Evolutionary conservation across 2,888 invertebrate species (phyloP).

Genomic region (Melipona beecheii): DNA sequence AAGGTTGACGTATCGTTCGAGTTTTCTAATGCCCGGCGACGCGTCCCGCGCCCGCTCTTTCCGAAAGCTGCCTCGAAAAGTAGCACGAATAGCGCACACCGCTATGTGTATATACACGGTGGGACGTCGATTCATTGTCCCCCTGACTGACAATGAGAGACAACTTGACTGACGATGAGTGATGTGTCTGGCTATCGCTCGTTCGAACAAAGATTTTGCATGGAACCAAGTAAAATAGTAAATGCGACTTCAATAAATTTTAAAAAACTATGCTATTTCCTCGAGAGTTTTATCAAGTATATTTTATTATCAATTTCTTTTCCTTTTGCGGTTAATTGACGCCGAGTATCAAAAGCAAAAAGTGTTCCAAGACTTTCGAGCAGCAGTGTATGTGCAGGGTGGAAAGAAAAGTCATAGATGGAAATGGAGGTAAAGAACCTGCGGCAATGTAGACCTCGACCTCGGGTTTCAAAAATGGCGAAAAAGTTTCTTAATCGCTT

Average conservation of each 20-base stretch:
- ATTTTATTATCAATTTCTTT: too few species aligned
- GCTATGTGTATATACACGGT: neutral
- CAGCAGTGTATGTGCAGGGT: too few species aligned
- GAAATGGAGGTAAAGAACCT: too few species aligned
- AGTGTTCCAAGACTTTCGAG: too few species aligned
- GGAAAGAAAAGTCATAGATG: too few species aligned
- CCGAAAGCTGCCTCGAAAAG: neutral
- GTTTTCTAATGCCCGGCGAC: constrained; percentile 37
- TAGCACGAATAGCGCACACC: neutral
- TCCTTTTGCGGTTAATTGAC: too few species aligned
- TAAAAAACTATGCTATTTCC: too few species aligned
- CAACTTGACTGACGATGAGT: neutral
- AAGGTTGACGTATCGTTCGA: constrained; percentile 36
- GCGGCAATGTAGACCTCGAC: too few species aligned
- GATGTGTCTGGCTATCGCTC: neutral
- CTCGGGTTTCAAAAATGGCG: too few species aligned
- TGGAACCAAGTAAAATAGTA: neutral
- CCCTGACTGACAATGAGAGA: neutral
- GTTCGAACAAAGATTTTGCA: neutral
- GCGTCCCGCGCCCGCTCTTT: neutral
- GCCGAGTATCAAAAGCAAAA: too few species aligned
- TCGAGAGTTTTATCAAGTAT: too few species aligned
- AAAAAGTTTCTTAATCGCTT: too few species aligned
- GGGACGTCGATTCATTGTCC: neutral
- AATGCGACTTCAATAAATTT: neutral